These are phyloP conservation scores for Rachycentron canadum DNA, from an alignment of 2,797 vertebrate species.

Conservation along the genomic window DNA sequence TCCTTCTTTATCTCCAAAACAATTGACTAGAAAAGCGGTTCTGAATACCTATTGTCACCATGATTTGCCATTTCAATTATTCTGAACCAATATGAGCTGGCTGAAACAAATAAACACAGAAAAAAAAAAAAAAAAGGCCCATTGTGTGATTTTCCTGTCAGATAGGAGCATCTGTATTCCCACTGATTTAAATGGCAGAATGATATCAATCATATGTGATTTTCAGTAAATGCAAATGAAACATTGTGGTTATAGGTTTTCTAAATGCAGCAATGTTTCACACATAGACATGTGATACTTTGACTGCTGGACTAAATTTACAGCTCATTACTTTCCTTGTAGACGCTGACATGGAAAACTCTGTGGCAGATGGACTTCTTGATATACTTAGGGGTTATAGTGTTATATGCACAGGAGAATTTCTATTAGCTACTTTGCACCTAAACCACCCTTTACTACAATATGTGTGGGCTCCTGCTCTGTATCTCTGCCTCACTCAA, in stretches of 20 bases:
- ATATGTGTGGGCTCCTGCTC: slow-evolving; percentile 45
- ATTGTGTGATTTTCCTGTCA: slow-evolving; percentile 8
- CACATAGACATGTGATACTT: slow-evolving; percentile 19
- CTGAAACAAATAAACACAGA: slow-evolving; percentile 24
- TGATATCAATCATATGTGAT: slow-evolving; percentile 8
- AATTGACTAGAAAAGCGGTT: slow-evolving; percentile 27
- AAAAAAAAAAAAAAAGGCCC: neutral
- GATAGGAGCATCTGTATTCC: slow-evolving; percentile 9
- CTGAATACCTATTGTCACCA: slow-evolving; percentile 26
- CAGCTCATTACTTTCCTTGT: slow-evolving; percentile 31
- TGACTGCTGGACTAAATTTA: slow-evolving; percentile 41
- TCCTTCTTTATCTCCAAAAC: slow-evolving; percentile 53
- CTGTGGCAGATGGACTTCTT: slow-evolving; percentile 24
- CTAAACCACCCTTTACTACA: slow-evolving; percentile 29
- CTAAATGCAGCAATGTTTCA: slow-evolving; percentile 14
- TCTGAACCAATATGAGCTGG: slow-evolving; percentile 26
- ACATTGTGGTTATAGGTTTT: neutral
- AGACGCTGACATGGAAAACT: slow-evolving; percentile 10
- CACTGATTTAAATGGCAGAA: slow-evolving; percentile 8
- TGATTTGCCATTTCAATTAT: slow-evolving; percentile 53
- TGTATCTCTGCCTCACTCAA: slow-evolving; percentile 26
- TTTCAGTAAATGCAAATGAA: neutral
- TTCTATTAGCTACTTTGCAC: slow-evolving; percentile 30
- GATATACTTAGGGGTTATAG: slow-evolving; percentile 22
- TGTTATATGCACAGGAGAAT: slow-evolving; percentile 32